These are phyloP conservation scores for Gonatopus flavifemur DNA, from an alignment of 1,140 invertebrate genomes.

Conservation along the genomic window DNA sequence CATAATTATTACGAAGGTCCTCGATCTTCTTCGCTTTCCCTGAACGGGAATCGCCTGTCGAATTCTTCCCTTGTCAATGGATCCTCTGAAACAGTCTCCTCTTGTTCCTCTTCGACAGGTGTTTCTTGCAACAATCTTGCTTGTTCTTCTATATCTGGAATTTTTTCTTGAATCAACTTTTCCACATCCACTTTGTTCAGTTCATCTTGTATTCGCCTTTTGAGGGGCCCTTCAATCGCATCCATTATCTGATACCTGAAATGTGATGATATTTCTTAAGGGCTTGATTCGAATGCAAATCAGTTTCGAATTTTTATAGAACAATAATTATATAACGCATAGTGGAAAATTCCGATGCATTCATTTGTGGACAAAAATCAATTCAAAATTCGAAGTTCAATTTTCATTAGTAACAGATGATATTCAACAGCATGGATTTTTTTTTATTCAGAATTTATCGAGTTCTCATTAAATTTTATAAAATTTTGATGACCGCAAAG, in stretches of 20 bases:
- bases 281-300: neutral
- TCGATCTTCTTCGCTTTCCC: slow-evolving; percentile 52
- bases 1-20: slow-evolving; percentile 42
- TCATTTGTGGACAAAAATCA: no score
- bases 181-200: slow-evolving; percentile 74
- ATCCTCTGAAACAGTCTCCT: slow-evolving; percentile 42
- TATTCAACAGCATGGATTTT: no score
- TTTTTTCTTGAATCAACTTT: slow-evolving; percentile 67
- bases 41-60: slow-evolving; percentile 43
- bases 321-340: no score
- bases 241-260: slow-evolving; percentile 77
- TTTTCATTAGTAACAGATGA: no score
- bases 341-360: no score
- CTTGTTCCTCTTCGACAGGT: slow-evolving; percentile 22
- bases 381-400: no score
- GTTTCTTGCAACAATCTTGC: slow-evolving; percentile 44
- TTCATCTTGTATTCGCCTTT: slow-evolving; percentile 67
- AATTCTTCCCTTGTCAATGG: slow-evolving; percentile 16
- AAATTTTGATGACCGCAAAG: no score
- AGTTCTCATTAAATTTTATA: no score
- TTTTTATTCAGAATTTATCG: no score
- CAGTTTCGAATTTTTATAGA: no score
- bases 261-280: no score
- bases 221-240: slow-evolving; percentile 74
- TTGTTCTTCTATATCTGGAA: slow-evolving; percentile 66